Base-by-base conservation (phyloP, 2,797 vertebrate genomes). In the Erethizon dorsatum region DNA sequence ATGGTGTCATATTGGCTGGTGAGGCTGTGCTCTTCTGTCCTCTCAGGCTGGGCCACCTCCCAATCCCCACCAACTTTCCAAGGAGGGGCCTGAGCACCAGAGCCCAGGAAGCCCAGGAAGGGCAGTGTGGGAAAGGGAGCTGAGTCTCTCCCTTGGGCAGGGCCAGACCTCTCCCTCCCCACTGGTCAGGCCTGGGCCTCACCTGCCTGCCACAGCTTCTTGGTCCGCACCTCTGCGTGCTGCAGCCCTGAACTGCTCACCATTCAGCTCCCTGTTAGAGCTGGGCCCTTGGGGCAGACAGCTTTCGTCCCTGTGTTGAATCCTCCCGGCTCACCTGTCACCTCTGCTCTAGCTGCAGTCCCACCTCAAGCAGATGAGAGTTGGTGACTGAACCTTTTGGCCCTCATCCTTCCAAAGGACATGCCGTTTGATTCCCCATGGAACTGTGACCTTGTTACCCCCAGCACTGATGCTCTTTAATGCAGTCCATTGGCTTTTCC, bases 1-100 rank as follows among this genome's bases (percentile, higher is more conserved):
- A 14, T 10, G 56, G 7, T 12, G 1, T 20, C 56, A 1, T 6
- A 1, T 13, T 4, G 5, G 7, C 37, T 13, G 6, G 45, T 11
- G 14, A 69, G 33, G 45, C 56, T 45, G 18, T 31, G 75, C 71
- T 13, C 10, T 0, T 26, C 57, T 41, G 33, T 37, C 22, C 15
- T 20, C 26, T 24, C 8, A 2, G 9, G 11, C 52, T 52, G 24
- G 54, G 45, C 56, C 9, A n/a, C 45, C 56, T 20, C 6, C 13
- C 3, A 6, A 20, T 50, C 24, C 45, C 71, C 18, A 78, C 14
- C 3, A 24, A 5, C 80, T 47, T 65, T 45, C 20, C 52, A 50
- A 14, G n/a, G 73, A 37, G 69, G 9, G 71, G 0, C 33, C 79
- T 26, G 18, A 45, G 52, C 54, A 8, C 11, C 31, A 37, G 45